Conservation (phyloP, 2,113 vertebrate species). For the Colinus virginianus region DNA sequence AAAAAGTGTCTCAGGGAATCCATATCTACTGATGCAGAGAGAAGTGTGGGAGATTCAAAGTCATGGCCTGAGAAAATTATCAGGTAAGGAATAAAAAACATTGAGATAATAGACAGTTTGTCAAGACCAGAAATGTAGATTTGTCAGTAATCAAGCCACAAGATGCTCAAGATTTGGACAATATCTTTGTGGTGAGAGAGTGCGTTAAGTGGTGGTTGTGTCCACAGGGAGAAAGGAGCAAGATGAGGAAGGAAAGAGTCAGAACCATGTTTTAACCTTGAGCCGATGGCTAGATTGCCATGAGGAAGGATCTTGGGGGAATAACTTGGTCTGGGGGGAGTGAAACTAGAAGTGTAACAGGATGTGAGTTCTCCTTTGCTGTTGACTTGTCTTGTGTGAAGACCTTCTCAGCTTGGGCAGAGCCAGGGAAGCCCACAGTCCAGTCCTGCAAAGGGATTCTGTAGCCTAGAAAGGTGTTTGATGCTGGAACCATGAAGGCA, state of each 20-base stretch:
- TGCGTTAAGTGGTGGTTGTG: rapidly evolving
- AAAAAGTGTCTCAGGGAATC: too few species aligned
- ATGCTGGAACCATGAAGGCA: too few species aligned
- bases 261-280: rapidly evolving
- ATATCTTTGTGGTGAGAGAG: rapidly evolving
- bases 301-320: rapidly evolving
- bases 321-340: neutral
- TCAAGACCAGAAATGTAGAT: too few species aligned
- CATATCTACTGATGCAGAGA: too few species aligned
- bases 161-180: neutral
- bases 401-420: rapidly evolving
- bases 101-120: rapidly evolving
- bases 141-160: rapidly evolving
- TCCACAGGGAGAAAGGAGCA: rapidly evolving
- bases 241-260: neutral
- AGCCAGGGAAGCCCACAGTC: neutral
- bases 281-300: neutral
- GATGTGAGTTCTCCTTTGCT: neutral
- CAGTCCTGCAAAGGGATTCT: too few species aligned
- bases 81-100: too few species aligned
- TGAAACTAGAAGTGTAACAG: rapidly evolving
- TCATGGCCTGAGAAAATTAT: too few species aligned
- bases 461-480: too few species aligned
- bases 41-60: rapidly evolving
- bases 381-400: neutral